phyloP scores from a whole-genome alignment of 2,113 vertebrate species.

The Chroicocephalus ridibundus region DNA sequence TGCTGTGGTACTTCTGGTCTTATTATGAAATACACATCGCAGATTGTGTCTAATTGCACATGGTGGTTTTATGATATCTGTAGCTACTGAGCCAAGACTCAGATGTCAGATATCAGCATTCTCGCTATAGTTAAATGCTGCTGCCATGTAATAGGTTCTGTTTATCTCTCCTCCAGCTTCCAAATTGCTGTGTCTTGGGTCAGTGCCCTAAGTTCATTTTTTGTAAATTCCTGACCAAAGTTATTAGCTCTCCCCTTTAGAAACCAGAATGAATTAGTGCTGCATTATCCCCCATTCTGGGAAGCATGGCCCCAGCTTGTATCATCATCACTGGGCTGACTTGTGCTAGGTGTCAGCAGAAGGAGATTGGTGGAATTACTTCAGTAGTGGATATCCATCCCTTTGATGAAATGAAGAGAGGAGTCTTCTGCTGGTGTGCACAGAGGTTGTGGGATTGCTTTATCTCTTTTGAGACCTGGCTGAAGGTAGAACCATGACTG shows the following conservation, averaged over 20 bases:
- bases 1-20: background rate
- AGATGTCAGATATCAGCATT: constrained; percentile 40
- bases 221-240: background rate
- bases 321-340: background rate
- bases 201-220: constrained; percentile 46
- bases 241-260: constrained; percentile 40
- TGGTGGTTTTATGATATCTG: constrained; percentile 37
- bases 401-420: background rate
- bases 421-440: background rate
- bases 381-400: background rate
- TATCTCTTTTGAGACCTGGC: background rate
- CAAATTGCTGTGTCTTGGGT: constrained; percentile 42
- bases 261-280: background rate
- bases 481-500: background rate
- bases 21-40: constrained; percentile 28
- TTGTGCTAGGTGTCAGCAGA: background rate
- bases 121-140: constrained; percentile 18
- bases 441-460: background rate
- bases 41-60: constrained; percentile 55
- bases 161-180: constrained; percentile 26
- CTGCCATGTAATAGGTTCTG: constrained; percentile 26
- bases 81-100: constrained; percentile 53
- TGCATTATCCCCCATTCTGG: background rate
- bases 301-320: background rate
- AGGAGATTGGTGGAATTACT: background rate